Evolutionary conservation across 1,140 invertebrate species (phyloP).

Genomic region (Drosophila nannoptera): DNA sequence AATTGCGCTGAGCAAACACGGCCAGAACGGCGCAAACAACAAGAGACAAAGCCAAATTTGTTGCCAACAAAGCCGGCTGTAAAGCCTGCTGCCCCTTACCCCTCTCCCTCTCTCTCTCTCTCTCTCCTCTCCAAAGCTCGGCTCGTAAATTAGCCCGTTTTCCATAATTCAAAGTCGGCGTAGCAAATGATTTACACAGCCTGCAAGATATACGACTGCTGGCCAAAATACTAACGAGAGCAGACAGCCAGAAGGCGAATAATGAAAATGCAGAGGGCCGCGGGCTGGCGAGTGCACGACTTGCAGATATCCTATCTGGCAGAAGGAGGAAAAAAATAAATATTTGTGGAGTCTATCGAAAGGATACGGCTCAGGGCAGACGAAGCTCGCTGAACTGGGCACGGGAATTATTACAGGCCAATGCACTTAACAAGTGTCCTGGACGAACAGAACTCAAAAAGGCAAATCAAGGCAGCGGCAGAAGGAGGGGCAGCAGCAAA

Average conservation of each 20-base stretch:
- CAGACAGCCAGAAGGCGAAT: conserved; percentile 11
- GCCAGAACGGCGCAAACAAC: conserved; percentile 21
- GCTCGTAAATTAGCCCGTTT: conserved; percentile 49
- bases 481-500: conserved; percentile 41
- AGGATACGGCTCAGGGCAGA: background rate
- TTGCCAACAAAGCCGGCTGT: conserved; percentile 10
- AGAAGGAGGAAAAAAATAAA: background rate
- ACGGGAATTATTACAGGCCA: conserved; percentile 54
- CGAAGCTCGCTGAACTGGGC: conserved; percentile 24
- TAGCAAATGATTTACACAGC: conserved; percentile 44
- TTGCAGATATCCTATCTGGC: background rate
- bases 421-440: conserved; percentile 52
- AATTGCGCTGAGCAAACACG: conserved; percentile 45
- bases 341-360: background rate
- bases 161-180: conserved; percentile 48
- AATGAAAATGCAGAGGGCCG: background rate
- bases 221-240: conserved; percentile 33
- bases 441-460: conserved; percentile 25
- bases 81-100: background rate
- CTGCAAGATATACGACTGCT: conserved; percentile 31
- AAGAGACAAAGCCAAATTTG: conserved; percentile 9
- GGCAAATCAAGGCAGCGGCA: conserved; percentile 47
- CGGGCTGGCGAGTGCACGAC: background rate
- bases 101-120: too few species aligned
- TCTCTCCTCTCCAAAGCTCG: conserved; percentile 1